Conservation (phyloP, 2,888 invertebrate genomes). For the Esperia sulphurella region DNA sequence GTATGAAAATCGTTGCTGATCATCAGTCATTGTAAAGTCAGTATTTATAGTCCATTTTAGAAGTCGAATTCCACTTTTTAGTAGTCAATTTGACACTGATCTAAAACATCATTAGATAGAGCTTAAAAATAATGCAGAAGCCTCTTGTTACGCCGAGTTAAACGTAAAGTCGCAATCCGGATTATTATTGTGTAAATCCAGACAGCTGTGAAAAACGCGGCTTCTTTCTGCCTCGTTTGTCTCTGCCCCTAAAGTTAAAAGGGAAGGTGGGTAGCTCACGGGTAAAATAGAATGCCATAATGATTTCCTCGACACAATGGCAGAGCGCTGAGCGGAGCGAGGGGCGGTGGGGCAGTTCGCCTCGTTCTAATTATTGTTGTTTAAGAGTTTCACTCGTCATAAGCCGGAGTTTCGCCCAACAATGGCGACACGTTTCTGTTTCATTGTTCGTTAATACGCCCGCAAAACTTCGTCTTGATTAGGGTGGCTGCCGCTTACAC, state of each 20-base stretch:
- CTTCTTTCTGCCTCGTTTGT: not conserved
- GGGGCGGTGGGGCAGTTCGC: conserved; percentile 16
- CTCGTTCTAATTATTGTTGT: conserved; percentile 43
- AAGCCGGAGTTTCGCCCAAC: conserved; percentile 40
- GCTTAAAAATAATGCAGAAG: too few relatives aligned
- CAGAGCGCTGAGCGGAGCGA: conserved; percentile 16
- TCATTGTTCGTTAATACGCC: conserved; percentile 52
- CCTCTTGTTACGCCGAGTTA: too few relatives aligned
- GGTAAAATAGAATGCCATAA: conserved; percentile 20
- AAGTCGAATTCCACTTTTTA: too few relatives aligned
- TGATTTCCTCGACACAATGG: conserved; percentile 34
- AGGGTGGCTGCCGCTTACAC: conserved; percentile 31
- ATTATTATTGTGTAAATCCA: too few relatives aligned
- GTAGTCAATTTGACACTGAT: too few relatives aligned
- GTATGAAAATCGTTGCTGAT: too few relatives aligned
- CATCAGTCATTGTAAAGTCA: too few relatives aligned
- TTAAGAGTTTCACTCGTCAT: conserved; percentile 43
- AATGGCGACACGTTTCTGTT: conserved; percentile 49
- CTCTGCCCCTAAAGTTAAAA: not conserved
- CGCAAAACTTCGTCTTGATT: conserved; percentile 46
- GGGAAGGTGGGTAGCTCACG: conserved; percentile 12
- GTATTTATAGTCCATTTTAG: too few relatives aligned
- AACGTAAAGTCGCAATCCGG: too few relatives aligned
- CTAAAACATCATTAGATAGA: too few relatives aligned
- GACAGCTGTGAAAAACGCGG: not conserved